A percentile compares a stretch with the other conserved stretches of the same genome.
Conservation (phyloP, 2,113 vertebrate species). For the Archilochus colubris region DNA sequence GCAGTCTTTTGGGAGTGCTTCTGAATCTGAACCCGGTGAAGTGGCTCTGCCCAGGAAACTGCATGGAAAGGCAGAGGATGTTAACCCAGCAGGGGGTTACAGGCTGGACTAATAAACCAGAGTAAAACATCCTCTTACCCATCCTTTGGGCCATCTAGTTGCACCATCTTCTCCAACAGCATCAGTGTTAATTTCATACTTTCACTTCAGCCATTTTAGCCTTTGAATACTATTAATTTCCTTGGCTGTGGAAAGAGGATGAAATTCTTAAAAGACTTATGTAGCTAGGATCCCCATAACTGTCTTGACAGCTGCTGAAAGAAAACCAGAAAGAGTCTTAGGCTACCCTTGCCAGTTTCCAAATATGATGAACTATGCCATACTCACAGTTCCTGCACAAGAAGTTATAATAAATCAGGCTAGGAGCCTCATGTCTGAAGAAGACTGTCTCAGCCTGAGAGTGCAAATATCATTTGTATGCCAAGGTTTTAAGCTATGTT, state of each 20-base stretch:
- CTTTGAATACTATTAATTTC: neutral
- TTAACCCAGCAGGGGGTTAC: neutral
- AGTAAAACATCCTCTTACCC: neutral
- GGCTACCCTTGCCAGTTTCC: neutral
- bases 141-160: neutral
- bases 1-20: neutral
- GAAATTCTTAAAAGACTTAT: neutral
- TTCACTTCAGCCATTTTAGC: neutral
- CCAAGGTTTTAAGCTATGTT: constrained; percentile 49
- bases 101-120: neutral
- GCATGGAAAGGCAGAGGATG: neutral
- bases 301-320: neutral
- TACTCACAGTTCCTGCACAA: neutral
- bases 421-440: constrained; percentile 28
- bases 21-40: neutral
- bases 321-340: neutral
- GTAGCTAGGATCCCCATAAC: neutral
- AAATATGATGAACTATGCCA: constrained; percentile 1
- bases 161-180: neutral
- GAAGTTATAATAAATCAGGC: constrained; percentile 28
- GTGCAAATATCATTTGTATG: neutral
- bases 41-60: neutral
- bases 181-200: neutral
- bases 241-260: neutral
- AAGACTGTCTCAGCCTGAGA: neutral